These are phyloP conservation scores for Albula goreensis DNA, from an alignment of 2,113 vertebrate species.

Conservation along the genomic window DNA sequence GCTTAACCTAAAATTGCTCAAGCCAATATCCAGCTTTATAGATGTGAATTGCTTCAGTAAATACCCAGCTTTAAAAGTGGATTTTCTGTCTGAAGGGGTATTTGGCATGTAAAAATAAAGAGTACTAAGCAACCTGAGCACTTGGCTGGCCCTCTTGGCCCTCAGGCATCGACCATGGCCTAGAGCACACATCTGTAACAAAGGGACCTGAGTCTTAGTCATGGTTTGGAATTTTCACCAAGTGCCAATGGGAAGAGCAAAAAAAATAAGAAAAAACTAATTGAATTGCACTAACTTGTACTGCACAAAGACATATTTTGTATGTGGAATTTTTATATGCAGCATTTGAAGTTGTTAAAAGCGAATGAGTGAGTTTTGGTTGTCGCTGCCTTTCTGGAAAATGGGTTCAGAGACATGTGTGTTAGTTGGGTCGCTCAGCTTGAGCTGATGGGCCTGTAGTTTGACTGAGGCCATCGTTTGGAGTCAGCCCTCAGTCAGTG, in stretches of 20 bases:
- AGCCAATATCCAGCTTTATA: no score
- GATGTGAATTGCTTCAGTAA: no score
- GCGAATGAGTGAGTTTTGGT: constrained; percentile 33
- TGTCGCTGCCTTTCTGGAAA: constrained; percentile 54
- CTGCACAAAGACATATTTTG: constrained; percentile 70
- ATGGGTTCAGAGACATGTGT: constrained; percentile 55
- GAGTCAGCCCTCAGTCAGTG: not conserved
- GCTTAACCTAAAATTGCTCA: no score
- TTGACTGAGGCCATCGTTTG: constrained; percentile 32
- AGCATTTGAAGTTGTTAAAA: constrained; percentile 28
- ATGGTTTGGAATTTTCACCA: constrained; percentile 67
- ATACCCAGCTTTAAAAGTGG: no score
- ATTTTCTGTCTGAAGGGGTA: no score
- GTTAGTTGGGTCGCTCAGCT: constrained; percentile 39
- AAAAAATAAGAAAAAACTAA: constrained; percentile 46
- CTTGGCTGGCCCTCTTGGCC: constrained; percentile 25
- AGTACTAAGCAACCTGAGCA: not conserved
- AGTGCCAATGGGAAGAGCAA: constrained; percentile 76
- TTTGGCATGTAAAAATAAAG: not conserved
- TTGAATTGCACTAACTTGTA: constrained; percentile 75
- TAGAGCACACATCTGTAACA: constrained; percentile 44
- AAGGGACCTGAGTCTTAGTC: constrained; percentile 40
- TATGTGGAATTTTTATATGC: constrained; percentile 62
- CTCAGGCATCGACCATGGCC: constrained; percentile 27
- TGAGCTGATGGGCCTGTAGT: constrained; percentile 44